A percentile compares a stretch with the other conserved stretches of the same genome.
Conservation (phyloP, 1,140 invertebrate genomes). For the Formica selysi region DNA sequence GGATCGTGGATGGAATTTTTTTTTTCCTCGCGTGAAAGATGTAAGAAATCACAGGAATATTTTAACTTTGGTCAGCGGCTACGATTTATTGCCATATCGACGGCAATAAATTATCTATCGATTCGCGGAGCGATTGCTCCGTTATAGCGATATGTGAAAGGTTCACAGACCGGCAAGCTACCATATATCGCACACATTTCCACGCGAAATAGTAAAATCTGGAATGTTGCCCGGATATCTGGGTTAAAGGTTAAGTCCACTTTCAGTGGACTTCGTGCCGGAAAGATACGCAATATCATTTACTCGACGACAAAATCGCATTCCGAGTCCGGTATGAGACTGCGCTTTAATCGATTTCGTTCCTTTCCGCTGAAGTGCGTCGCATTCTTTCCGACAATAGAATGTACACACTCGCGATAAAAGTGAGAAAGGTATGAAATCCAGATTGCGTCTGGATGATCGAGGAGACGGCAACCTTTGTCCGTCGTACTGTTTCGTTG, state of each 20-base stretch:
- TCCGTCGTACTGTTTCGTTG: not conserved
- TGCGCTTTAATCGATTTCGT: constrained; percentile 67
- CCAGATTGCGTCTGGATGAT: constrained; percentile 43
- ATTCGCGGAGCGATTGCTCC: constrained; percentile 56
- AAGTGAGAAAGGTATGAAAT: constrained; percentile 23
- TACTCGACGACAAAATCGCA: constrained; percentile 40
- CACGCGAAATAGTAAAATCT: constrained; percentile 68
- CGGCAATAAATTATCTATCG: constrained; percentile 56
- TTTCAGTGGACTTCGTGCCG: constrained; percentile 17
- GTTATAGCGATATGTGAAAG: constrained; percentile 38
- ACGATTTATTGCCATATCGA: constrained; percentile 48
- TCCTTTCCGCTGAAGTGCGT: constrained; percentile 6
- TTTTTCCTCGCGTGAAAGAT: constrained; percentile 33
- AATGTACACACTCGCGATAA: constrained; percentile 31
- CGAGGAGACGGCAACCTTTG: not conserved
- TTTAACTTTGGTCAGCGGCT: constrained; percentile 35
- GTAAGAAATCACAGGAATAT: constrained; percentile 38
- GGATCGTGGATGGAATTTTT: constrained; percentile 1
- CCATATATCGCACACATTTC: constrained; percentile 55
- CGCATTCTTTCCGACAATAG: constrained; percentile 55
- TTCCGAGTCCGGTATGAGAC: constrained; percentile 14
- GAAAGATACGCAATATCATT: constrained; percentile 62
- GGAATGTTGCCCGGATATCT: constrained; percentile 71
- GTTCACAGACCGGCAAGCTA: constrained; percentile 3
- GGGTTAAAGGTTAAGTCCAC: constrained; percentile 67